Conservation (phyloP, 2,797 vertebrate genomes). For the Sphenopsis melanotis region DNA sequence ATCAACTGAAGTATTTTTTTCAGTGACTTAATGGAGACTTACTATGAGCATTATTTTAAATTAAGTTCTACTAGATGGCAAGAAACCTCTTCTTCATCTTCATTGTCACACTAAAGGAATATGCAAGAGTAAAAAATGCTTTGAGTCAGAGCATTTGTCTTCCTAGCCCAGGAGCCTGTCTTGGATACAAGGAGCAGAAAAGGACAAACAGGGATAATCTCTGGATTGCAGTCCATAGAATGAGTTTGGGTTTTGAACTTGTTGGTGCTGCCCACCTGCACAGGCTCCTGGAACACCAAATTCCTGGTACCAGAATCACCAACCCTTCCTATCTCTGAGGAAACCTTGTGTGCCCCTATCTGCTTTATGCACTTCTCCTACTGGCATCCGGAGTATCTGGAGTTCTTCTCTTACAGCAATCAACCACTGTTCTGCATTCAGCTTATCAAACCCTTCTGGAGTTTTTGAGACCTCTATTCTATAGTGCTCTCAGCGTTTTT, state of each 20-base stretch:
- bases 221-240: background rate
- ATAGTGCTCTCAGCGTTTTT: background rate
- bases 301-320: background rate
- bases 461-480: background rate
- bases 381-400: fast-evolving
- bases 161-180: background rate
- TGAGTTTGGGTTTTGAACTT: background rate
- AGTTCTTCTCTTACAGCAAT: background rate
- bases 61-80: background rate
- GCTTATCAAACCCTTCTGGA: background rate
- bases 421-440: background rate
- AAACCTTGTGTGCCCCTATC: background rate
- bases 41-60: background rate
- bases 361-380: background rate
- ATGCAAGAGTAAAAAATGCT: background rate
- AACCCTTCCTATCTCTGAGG: background rate
- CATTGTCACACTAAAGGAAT: background rate
- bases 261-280: background rate
- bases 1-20: background rate
- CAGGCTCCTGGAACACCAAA: background rate
- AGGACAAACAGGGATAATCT: background rate
- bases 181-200: background rate
- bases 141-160: background rate
- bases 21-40: background rate
- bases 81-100: background rate